phyloP scores from a whole-genome alignment of 2,113 vertebrate species.

The Girardinichthys multiradiatus region DNA sequence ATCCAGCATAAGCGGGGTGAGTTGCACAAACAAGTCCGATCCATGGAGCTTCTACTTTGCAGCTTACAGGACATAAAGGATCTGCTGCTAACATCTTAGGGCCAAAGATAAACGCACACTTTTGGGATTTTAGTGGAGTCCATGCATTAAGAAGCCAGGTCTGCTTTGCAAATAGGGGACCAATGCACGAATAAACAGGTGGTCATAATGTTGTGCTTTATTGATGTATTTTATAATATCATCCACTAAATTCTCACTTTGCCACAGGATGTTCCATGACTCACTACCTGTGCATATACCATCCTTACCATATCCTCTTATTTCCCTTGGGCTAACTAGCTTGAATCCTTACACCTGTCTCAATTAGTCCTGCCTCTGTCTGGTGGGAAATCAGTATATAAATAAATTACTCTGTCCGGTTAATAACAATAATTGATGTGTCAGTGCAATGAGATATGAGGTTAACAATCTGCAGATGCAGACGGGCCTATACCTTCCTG shows the following conservation, averaged over 20 bases:
- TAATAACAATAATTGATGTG: conserved; percentile 81
- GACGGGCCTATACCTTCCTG: conserved; percentile 48
- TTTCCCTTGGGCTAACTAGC: conserved; percentile 30
- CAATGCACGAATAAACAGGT: background rate
- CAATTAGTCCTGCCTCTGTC: conserved; percentile 65
- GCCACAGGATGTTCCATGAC: conserved; percentile 44
- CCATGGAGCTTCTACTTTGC: background rate
- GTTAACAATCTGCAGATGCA: conserved; percentile 74
- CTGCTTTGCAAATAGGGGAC: background rate
- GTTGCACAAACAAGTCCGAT: too few species aligned
- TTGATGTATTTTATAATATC: conserved; percentile 24
- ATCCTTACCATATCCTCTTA: conserved; percentile 26
- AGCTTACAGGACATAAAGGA: background rate
- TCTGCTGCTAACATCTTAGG: background rate
- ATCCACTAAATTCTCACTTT: conserved; percentile 15
- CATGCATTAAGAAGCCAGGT: background rate
- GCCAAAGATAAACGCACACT: background rate
- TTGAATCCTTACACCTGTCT: conserved; percentile 64
- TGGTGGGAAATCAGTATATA: conserved; percentile 75
- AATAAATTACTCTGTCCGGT: conserved; percentile 71
- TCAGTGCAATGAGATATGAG: conserved; percentile 74
- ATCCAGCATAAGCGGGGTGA: background rate
- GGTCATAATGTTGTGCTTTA: background rate
- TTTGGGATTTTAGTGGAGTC: background rate
- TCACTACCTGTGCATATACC: conserved; percentile 37